Percentiles rank a stretch among this genome's conserved stretches.
Evolutionary conservation across 37 sponge, comb jelly and placozoan genomes (phyloP).

Genomic region (Hexactinellida sp.): DNA sequence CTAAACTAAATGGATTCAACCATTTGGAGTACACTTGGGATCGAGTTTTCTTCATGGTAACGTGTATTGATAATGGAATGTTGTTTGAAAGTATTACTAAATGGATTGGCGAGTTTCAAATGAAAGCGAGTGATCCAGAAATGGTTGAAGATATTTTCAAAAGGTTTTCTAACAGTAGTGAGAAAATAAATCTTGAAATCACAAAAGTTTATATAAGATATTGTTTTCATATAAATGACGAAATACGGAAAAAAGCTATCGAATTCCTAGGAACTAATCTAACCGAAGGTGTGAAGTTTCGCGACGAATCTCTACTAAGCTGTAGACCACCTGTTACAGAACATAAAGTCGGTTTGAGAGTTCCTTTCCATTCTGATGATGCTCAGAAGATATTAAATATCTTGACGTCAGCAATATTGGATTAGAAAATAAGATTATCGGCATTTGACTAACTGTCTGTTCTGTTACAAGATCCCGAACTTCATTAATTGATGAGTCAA

Average conservation of each 20-base stretch:
- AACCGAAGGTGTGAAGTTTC: background rate
- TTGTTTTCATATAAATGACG: constrained; percentile 4
- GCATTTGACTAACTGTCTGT: background rate
- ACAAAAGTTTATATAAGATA: background rate
- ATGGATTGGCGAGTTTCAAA: constrained; percentile 4
- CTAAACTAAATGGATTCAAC: too few relatives aligned
- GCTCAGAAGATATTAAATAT: background rate
- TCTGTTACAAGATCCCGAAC: constrained; percentile 1
- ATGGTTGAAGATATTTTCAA: background rate
- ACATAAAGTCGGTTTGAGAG: background rate
- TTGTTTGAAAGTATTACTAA: background rate
- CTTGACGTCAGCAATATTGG: background rate
- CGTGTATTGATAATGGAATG: background rate
- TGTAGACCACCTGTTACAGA: background rate
- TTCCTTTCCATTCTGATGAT: background rate
- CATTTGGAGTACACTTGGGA: background rate
- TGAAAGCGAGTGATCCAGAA: background rate
- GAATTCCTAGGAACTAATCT: background rate
- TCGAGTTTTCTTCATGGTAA: background rate
- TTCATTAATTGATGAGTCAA: background rate
- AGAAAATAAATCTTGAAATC: background rate
- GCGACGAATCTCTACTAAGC: background rate
- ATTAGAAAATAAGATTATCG: background rate
- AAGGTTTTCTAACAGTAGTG: background rate
- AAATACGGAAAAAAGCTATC: background rate